These are phyloP conservation scores for Scarus forsteni DNA, from an alignment of 2,797 vertebrate species.

Conservation along the genomic window DNA sequence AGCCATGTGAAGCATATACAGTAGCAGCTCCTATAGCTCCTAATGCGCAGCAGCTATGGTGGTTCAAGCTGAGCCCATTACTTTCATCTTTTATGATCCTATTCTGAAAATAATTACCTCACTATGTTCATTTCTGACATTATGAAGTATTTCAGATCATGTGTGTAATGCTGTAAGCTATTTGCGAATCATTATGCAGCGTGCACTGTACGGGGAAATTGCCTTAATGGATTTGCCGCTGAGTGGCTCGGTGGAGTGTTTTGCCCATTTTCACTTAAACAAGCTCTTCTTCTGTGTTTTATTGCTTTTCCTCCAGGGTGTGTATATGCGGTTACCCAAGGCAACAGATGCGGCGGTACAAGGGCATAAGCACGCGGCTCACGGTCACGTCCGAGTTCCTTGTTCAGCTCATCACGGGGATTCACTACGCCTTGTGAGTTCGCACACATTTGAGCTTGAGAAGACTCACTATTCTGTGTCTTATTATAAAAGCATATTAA, in stretches of 20 bases:
- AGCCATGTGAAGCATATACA: neutral
- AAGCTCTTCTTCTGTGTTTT: slow-evolving; percentile 16
- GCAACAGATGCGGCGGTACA: slow-evolving; percentile 94
- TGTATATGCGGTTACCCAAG: slow-evolving; percentile 97
- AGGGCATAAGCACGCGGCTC: slow-evolving; percentile 91
- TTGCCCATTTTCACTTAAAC: slow-evolving; percentile 28
- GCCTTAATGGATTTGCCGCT: slow-evolving; percentile 26
- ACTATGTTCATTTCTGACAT: neutral
- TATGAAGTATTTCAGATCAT: neutral
- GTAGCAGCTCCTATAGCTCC: neutral
- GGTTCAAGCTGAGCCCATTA: neutral
- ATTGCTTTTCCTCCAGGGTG: slow-evolving; percentile 83
- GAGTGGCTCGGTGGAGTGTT: slow-evolving; percentile 15
- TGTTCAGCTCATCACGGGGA: slow-evolving; percentile 97
- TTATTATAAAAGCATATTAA: no score
- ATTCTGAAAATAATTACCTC: neutral
- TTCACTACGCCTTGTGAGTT: slow-evolving; percentile 98
- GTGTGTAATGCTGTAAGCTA: neutral
- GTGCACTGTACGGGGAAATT: slow-evolving; percentile 20
- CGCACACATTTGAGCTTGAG: neutral
- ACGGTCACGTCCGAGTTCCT: slow-evolving; percentile 96
- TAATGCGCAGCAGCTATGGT: neutral
- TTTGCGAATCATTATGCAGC: neutral
- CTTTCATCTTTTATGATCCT: slow-evolving; percentile 1
- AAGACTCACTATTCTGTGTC: no score